Evolutionary conservation across 2,113 vertebrate genomes (phyloP), one percentile per base, ranked within the genome.

Genomic region (Epinephelus cyanopodus): DNA sequence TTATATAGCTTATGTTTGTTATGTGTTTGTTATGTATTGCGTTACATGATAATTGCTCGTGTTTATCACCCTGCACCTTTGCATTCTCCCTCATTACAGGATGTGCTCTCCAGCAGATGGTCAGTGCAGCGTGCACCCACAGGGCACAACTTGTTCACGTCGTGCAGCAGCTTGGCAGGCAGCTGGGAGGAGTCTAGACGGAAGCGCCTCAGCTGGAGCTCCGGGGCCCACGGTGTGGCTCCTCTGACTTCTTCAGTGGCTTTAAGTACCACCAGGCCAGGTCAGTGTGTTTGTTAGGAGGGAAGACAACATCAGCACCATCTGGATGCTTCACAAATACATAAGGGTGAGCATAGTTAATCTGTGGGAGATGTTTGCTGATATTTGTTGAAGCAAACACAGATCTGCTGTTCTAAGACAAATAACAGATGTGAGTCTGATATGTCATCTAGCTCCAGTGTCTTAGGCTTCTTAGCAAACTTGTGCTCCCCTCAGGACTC

Each of bases 121-220:
- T 95, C 95, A 83, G 96, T 95, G 0, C 96, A 95, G 67, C 94
- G 94, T 0, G 95, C 94, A 62, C 97, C 97, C 70, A 97, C 94
- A 87, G 96, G 95, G 82, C 96, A 91, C 90, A 96, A 94, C 92
- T 96, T 95, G 48, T 95, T 96, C 94, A 96, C 96, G 94, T 97
- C 96, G 96, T 95, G 96, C 60, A 97, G 96, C 92, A 97, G 90
- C 93, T 97, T 97, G 92, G 97, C 95, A 79, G 97, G 97, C 52
- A 97, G 96, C 92, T 97, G 97, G 0, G 96, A 95, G 6, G 96
- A 96, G 84, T 98, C 96, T 0, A 96, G 96, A 87, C 96, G 93
- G 88, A 96, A 96, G 87, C 96, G 90, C 93, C 96, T 97, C 33
- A 97, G 95, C 94, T 98, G 97, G 72, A 97, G 95, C 90, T 96